phyloP scores from a whole-genome alignment of 2,113 vertebrate species.

The Ictidomys tridecemlineatus region DNA sequence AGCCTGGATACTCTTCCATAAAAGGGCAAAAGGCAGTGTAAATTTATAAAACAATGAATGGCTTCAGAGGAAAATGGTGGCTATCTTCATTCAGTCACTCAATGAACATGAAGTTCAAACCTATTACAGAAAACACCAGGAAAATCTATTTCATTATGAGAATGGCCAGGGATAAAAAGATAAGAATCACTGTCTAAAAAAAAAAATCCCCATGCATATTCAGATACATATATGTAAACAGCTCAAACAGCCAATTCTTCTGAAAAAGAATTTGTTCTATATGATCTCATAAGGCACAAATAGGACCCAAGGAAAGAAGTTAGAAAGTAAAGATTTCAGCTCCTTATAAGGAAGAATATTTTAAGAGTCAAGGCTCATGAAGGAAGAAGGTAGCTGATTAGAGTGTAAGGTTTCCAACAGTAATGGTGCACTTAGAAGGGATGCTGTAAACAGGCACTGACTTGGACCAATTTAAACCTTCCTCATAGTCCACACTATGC shows the following conservation, averaged over 20 bases:
- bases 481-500: not conserved
- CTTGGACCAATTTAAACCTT: not conserved
- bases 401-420: not conserved
- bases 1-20: not conserved
- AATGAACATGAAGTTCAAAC: slow-evolving; percentile 43
- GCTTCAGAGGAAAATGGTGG: slow-evolving; percentile 15
- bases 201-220: not conserved
- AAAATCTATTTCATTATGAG: not conserved
- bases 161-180: not conserved
- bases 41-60: slow-evolving; percentile 30
- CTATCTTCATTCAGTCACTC: slow-evolving; percentile 54
- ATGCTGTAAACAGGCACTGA: not conserved
- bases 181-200: not conserved
- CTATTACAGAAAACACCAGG: not conserved
- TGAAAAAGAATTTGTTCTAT: slow-evolving; percentile 25
- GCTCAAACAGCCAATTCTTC: not conserved
- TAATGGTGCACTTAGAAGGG: not conserved
- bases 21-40: not conserved
- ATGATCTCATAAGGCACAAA: slow-evolving; percentile 41
- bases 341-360: slow-evolving; percentile 58
- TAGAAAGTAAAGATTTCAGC: slow-evolving; percentile 44
- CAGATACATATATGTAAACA: not conserved
- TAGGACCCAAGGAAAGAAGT: not conserved
- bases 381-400: not conserved
- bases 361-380: slow-evolving; percentile 14